Evolutionary conservation across 2,113 vertebrate genomes (phyloP), one percentile per base, ranked within the genome.

Genomic region (Spermophilus dauricus): DNA sequence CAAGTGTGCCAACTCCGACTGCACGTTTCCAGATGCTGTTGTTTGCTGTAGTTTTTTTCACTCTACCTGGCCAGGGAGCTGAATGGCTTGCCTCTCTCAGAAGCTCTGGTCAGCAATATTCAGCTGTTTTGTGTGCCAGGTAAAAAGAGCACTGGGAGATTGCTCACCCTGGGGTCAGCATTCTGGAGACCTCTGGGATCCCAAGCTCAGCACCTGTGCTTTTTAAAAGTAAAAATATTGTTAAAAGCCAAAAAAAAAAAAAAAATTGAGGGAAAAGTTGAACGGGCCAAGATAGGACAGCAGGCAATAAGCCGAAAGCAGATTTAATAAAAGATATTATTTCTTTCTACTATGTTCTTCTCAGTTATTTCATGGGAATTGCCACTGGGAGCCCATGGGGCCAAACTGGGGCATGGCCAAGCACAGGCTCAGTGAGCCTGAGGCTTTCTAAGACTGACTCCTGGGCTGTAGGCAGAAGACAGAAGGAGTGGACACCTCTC

Each of bases 321-420:
- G 94, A 97, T 95, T 77, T 58, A 97, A 95, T 95, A 88, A 90
- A 93, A 83, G 11, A 94, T 80, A 30, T 85, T 80, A 90, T 97
- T 97, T 70, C 93, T 97, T 97, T 95, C 80, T 89, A 89, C 75
- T 94, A 69, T 8, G 30, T 83, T 95, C 95, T 87, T 77, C 78
- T 95, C 72, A 86, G 84, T 30, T 86, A 80, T 84, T 97, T 98
- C 86, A 97, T 97, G 89, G 93, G 65, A 93, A 94, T 95, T 88
- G 65, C 95, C 42, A 22, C 48, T 96, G 92, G 89, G 88, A 32
- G 63, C 17, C 12, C 14, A 65, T 4, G 3, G 70, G 94, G 83
- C 51, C 89, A 93, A 39, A 8, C 63, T 91, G 75, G 91, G 88
- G 9, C 18, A 8, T 45, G 10, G 78, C 61, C 70, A 95, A 63